Base-by-base conservation (phyloP, 2,113 vertebrate genomes). In the Strix aluco region DNA sequence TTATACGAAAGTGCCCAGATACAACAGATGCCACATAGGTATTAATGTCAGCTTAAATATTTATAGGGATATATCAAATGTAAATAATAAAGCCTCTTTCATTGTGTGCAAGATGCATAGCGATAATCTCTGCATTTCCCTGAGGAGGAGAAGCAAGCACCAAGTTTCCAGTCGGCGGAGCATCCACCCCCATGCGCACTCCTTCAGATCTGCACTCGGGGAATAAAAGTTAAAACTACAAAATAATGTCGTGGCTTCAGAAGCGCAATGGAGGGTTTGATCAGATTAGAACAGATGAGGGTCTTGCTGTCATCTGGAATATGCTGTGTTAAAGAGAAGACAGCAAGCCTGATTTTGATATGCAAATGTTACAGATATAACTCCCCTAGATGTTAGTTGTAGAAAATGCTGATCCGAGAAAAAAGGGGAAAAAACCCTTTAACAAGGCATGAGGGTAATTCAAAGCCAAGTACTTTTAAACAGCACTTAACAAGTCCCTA, bases 391-490 rank as follows among this genome's bases (percentile, higher is more conserved):
- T 69, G 97, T 97, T 98, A 95, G 94, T 97, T 95, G 97, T 91
- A 86, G 98, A 98, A 98, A 98, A 98, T 98, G 98, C 98, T 98
- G 98, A 98, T 98, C 95, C 85, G 44, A 98, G 98, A 98, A 98
- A 98, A 98, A 98, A 98, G 97, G 96, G 96, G 94, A 94, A 95
- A 97, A 97, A 97, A 62, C 93, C 97, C 98, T 98, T 98, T 98
- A 98, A 98, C 98, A 98, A 99, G 98, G 98, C 98, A 98, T 98
- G 98, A 99, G 98, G 98, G 98, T 99, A 99, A 99, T 99, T 99
- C 99, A 99, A 99, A 99, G 98, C 99, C 98, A 99, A 99, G 99
- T 98, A 99, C 98, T 99, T 99, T 99, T 98, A 97, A 99, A 98
- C 98, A 98, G 98, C 98, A 98, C 98, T 99, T 99, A 99, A 99